A percentile compares a stretch with the other conserved stretches of the same genome.
Evolutionary conservation across 2,113 vertebrate species (phyloP).

Genomic region (Barbus barbus): DNA sequence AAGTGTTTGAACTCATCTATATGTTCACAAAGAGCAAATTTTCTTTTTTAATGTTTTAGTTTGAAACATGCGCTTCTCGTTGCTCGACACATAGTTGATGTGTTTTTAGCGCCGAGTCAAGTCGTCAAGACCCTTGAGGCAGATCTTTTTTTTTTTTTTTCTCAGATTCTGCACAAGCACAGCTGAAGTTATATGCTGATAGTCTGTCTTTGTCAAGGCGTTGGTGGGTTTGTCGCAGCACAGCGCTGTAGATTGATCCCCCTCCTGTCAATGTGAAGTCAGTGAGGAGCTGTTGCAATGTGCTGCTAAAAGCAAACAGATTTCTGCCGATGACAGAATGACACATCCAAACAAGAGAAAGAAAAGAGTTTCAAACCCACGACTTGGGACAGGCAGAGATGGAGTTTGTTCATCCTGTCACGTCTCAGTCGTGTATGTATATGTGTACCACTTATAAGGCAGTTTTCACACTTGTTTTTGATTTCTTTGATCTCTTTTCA

Average conservation of each 20-base stretch:
- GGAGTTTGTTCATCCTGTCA: neutral
- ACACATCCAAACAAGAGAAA: neutral
- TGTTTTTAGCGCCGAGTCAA: neutral
- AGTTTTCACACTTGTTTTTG: neutral
- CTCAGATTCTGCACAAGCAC: neutral
- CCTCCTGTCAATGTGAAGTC: constrained; percentile 26
- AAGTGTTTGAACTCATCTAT: neutral
- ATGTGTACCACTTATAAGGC: neutral
- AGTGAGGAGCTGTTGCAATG: neutral
- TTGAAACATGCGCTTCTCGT: neutral
- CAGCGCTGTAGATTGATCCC: constrained; percentile 18
- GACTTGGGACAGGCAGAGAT: neutral
- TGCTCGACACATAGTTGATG: neutral
- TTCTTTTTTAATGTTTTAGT: neutral
- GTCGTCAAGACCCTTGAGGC: too few relatives aligned
- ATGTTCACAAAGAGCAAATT: neutral
- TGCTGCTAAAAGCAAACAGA: constrained; percentile 6
- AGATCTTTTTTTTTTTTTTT: neutral
- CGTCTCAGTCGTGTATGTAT: neutral
- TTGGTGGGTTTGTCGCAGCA: neutral
- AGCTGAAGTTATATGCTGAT: constrained; percentile 8
- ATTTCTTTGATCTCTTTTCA: neutral
- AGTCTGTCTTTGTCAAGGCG: constrained; percentile 9
- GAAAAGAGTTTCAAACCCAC: constrained; percentile 14
- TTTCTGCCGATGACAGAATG: neutral